phyloP scores from a whole-genome alignment of 1,140 invertebrate genomes.

The Drosophila oshimai region DNA sequence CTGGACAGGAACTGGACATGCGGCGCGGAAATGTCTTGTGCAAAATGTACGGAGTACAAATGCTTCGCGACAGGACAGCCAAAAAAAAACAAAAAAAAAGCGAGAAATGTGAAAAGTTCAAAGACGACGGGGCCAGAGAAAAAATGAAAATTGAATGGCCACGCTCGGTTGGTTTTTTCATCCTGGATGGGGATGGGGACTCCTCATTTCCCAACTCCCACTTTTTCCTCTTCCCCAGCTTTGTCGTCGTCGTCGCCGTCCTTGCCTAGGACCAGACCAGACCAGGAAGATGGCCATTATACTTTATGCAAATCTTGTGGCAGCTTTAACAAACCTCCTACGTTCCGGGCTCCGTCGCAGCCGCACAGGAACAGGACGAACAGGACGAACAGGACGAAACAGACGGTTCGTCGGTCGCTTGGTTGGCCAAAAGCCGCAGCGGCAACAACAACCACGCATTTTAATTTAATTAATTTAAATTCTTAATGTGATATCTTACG shows the following conservation, averaged over 20 bases:
- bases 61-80: constrained; percentile 68
- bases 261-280: constrained; percentile 40
- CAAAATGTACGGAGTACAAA: constrained; percentile 73
- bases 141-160: constrained; percentile 78
- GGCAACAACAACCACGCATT: constrained; percentile 61
- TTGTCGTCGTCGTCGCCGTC: no score
- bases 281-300: constrained; percentile 74
- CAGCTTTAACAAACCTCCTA: constrained; percentile 71
- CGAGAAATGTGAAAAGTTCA: constrained; percentile 75
- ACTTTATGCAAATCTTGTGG: constrained; percentile 79
- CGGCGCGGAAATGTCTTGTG: constrained; percentile 74
- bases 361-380: constrained; percentile 34
- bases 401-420: constrained; percentile 12
- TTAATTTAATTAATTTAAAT: constrained; percentile 81
- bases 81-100: constrained; percentile 48
- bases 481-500: constrained; percentile 72
- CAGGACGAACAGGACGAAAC: not conserved
- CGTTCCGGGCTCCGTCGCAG: constrained; percentile 3
- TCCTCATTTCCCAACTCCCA: not conserved
- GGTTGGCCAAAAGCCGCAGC: constrained; percentile 29
- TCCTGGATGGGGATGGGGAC: not conserved
- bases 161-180: constrained; percentile 49
- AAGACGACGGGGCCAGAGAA: constrained; percentile 56
- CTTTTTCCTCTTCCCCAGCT: not conserved
- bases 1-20: constrained; percentile 70